Percentiles rank a stretch among this genome's conserved stretches.
Conservation (phyloP, 2,113 vertebrate species). For the Machaerirhynchus nigripectus region DNA sequence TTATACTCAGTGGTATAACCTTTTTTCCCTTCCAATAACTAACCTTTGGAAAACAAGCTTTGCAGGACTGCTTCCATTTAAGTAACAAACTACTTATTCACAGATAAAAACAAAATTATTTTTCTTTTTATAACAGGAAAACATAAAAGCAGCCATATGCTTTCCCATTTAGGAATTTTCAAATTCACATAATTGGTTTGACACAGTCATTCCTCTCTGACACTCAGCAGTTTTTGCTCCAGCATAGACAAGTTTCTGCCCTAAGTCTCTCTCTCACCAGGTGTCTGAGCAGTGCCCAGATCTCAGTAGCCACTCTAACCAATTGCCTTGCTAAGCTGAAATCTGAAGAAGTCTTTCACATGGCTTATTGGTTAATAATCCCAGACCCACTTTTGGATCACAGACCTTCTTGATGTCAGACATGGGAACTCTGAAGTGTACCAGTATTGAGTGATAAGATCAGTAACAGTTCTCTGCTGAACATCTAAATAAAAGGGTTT, state of each 20-base stretch:
- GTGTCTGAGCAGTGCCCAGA: background rate
- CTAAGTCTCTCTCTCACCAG: background rate
- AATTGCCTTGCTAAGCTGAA: background rate
- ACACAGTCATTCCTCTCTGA: background rate
- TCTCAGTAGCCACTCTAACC: background rate
- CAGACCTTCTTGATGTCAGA: background rate
- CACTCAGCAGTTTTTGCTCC: background rate
- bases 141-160: background rate
- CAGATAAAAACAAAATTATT: background rate
- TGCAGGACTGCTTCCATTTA: background rate
- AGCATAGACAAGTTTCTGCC: background rate
- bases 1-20: background rate
- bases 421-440: background rate
- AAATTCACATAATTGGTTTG: background rate
- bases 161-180: background rate
- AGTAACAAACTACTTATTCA: background rate
- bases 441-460: background rate
- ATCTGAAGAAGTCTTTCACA: background rate
- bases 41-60: background rate
- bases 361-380: background rate
- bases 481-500: rapidly evolving
- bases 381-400: background rate
- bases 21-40: background rate
- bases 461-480: background rate
- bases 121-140: background rate